Base-by-base conservation (phyloP, 2,888 invertebrate species). In the Seira musarum region DNA sequence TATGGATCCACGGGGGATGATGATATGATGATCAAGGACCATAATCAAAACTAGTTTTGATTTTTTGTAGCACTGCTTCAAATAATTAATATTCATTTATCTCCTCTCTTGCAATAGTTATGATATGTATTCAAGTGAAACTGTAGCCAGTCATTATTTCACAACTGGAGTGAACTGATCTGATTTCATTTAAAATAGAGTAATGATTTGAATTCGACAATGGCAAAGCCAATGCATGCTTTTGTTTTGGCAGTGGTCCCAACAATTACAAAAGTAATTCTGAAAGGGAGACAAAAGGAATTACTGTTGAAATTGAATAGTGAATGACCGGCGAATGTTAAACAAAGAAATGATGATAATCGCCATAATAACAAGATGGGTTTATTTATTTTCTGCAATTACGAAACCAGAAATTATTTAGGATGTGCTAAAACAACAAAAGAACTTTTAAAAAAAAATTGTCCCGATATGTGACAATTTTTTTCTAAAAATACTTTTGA, bases 161-260 rank as follows among this genome's bases (percentile, higher is more conserved):
- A 8, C 21, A 70, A 60, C 30, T 35, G 24, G 70, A 71, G 35
- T 71, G 13, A 15, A 46, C 60, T 74, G 74, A 67, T 74, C 74
- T 74, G 74, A 68, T 75, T 68, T 60, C 68, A 46, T 75, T 75
- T 68, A 61, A 68, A 75, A 61, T 25, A 68, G 75, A 25, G 35
- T 66, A 68, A n/a, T n/a, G n/a, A n/a, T n/a, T n/a, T n/a, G n/a
- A n/a, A n/a, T n/a, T n/a, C n/a, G n/a, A n/a, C n/a, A n/a, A n/a
- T n/a, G n/a, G n/a, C n/a, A n/a, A n/a, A n/a, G n/a, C n/a, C n/a
- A n/a, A n/a, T n/a, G n/a, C 49, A 24, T 22, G 40, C 46, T 72
- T 6, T 40, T 64, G 72, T 64, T 49, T 40, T 40, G 40, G 40
- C 40, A 40, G 13, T 5, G 13, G 40, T 40, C 6, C 40, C 40